A percentile compares a stretch with the other conserved stretches of the same genome.
Conservation (phyloP, 92 coral and sea anemone species). For the Bergia sp. region DNA sequence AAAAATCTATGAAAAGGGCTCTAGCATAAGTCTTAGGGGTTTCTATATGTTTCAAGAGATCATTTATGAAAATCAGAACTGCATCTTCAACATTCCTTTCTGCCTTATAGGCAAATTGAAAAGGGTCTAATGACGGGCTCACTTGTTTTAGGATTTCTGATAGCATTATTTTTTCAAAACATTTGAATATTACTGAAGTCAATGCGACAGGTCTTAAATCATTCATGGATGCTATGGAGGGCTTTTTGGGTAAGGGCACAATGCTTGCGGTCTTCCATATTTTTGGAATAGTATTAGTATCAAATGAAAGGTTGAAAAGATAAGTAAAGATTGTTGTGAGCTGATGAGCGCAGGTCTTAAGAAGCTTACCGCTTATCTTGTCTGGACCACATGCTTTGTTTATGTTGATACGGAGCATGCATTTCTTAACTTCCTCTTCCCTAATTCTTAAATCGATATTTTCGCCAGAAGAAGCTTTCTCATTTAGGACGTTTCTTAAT, state of each 20-base stretch:
- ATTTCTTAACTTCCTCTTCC: not conserved
- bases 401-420: not conserved
- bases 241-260: constrained; percentile 22
- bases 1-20: not conserved
- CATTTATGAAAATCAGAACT: not conserved
- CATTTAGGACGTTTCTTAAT: not conserved
- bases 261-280: constrained; percentile 1
- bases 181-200: constrained; percentile 5
- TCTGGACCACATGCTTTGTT: not conserved
- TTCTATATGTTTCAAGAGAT: not conserved
- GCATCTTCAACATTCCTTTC: constrained; percentile 20
- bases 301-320: constrained; percentile 2
- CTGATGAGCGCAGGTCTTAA: not conserved
- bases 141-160: constrained; percentile 2
- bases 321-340: not conserved
- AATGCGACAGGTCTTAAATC: constrained; percentile 30
- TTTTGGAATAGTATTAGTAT: not conserved
- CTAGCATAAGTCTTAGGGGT: not conserved
- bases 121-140: not conserved
- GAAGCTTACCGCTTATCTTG: not conserved
- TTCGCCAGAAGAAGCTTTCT: not conserved
- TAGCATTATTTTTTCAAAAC: not conserved
- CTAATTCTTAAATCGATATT: not conserved
- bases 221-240: constrained; percentile 1
- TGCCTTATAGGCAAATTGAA: constrained; percentile 18